phyloP scores from a whole-genome alignment of 2,888 invertebrate genomes.

The Brassicogethes aeneus region DNA sequence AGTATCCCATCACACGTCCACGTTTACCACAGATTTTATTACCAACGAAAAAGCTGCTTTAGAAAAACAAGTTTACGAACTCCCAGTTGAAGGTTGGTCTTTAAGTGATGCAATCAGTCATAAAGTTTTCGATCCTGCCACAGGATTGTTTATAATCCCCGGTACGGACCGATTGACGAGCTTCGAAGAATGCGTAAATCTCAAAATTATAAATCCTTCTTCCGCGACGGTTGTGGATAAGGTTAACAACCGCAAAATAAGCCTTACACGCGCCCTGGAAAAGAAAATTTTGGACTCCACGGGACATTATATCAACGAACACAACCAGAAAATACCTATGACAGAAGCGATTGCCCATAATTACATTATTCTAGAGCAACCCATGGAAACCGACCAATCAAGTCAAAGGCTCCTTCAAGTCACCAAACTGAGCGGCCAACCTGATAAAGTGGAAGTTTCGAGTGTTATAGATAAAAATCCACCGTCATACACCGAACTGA shows the following conservation, averaged over 20 bases:
- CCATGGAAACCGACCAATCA: constrained; percentile 41
- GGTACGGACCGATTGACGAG: constrained; percentile 77
- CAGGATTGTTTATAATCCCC: constrained; percentile 78
- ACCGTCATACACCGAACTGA: constrained; percentile 44
- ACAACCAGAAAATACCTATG: constrained; percentile 55
- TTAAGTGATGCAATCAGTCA: constrained; percentile 75
- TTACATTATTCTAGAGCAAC: constrained; percentile 53
- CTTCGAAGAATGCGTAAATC: constrained; percentile 73
- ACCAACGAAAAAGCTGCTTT: constrained; percentile 40
- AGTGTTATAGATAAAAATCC: constrained; percentile 43
- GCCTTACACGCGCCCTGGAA: constrained; percentile 64
- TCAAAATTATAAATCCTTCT: constrained; percentile 75
- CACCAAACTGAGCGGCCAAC: constrained; percentile 62
- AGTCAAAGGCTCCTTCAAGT: constrained; percentile 60
- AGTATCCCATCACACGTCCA: too few species aligned
- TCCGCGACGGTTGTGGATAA: constrained; percentile 79
- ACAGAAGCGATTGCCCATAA: constrained; percentile 61
- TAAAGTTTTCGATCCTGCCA: constrained; percentile 71
- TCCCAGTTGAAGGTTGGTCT: constrained; percentile 78
- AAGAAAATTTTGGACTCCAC: constrained; percentile 68
- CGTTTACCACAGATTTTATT: constrained; percentile 40
- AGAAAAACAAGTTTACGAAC: constrained; percentile 63
- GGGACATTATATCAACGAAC: constrained; percentile 58
- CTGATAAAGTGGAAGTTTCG: constrained; percentile 63
- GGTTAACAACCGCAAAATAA: constrained; percentile 56